A percentile compares a stretch with the other conserved stretches of the same genome.
phyloP scores from a whole-genome alignment of 2,113 vertebrate species.

The Shinisaurus crocodilurus region DNA sequence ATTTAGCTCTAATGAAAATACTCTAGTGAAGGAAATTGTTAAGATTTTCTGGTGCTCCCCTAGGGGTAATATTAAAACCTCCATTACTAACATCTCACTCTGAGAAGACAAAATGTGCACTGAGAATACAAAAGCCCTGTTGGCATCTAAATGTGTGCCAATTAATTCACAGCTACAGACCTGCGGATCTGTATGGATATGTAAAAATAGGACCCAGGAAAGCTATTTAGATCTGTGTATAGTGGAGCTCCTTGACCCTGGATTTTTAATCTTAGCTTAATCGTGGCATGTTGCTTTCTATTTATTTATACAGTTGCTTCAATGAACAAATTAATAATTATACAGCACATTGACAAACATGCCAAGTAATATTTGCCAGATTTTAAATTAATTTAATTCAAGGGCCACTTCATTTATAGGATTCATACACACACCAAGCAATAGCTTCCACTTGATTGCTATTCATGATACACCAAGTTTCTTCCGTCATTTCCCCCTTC shows the following conservation, averaged over 20 bases:
- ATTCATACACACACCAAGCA: slow-evolving; percentile 80
- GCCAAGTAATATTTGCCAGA: slow-evolving; percentile 85
- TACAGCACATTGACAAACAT: slow-evolving; percentile 87
- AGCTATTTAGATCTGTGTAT: slow-evolving; percentile 79
- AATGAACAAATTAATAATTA: slow-evolving; percentile 90
- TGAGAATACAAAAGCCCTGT: slow-evolving; percentile 84
- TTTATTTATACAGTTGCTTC: slow-evolving; percentile 86
- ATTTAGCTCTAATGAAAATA: slow-evolving; percentile 89
- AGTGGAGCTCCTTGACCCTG: slow-evolving; percentile 80
- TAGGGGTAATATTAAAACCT: slow-evolving; percentile 86
- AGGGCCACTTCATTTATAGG: slow-evolving; percentile 86
- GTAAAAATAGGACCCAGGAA: slow-evolving; percentile 83
- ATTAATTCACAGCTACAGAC: slow-evolving; percentile 81
- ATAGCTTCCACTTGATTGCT: slow-evolving; percentile 80
- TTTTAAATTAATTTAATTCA: slow-evolving; percentile 89
- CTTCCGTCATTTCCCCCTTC: slow-evolving; percentile 71
- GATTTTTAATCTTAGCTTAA: slow-evolving; percentile 83
- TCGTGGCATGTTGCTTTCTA: slow-evolving; percentile 84
- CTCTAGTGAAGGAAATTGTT: slow-evolving; percentile 87
- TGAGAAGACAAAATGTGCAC: slow-evolving; percentile 83
- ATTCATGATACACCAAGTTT: slow-evolving; percentile 77
- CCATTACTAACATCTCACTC: slow-evolving; percentile 83
- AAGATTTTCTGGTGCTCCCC: slow-evolving; percentile 86
- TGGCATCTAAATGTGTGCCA: slow-evolving; percentile 84
- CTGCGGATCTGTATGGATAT: slow-evolving; percentile 74